These are phyloP conservation scores for Panopea generosa DNA, from an alignment of 2,888 invertebrate genomes.

Conservation along the genomic window DNA sequence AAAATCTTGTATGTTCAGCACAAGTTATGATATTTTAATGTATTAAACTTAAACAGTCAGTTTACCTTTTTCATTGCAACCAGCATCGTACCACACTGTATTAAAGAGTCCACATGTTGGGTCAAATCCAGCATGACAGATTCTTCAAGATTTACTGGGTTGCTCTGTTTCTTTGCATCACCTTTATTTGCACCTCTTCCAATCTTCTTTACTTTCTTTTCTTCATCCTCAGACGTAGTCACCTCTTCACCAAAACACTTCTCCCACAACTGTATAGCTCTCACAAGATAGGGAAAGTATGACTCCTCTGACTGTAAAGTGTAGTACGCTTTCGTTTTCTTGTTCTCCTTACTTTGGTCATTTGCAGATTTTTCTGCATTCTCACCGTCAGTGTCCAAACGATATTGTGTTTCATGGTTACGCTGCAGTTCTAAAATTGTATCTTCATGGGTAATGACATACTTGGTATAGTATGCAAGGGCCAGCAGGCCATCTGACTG, in stretches of 20 bases:
- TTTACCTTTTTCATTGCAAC: conserved; percentile 55
- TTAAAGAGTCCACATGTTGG: conserved; percentile 42
- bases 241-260: conserved; percentile 20
- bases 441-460: conserved; percentile 43
- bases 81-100: conserved; percentile 52
- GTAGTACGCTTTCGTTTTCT: conserved; percentile 1
- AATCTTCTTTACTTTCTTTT: not conserved
- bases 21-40: too few relatives aligned
- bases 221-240: not conserved
- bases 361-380: not conserved
- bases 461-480: conserved; percentile 49
- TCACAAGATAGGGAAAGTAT: conserved; percentile 50
- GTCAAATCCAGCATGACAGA: conserved; percentile 22
- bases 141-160: too few relatives aligned
- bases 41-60: too few relatives aligned
- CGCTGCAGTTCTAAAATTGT: conserved; percentile 25
- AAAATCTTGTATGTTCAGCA: too few relatives aligned
- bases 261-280: conserved; percentile 66
- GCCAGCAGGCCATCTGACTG: conserved; percentile 18
- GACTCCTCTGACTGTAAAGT: conserved; percentile 47
- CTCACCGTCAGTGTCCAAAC: too few relatives aligned
- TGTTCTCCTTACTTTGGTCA: not conserved
- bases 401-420: not conserved
- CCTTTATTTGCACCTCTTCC: not conserved
- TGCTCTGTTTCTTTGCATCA: not conserved